Percentiles rank a stretch among this genome's conserved stretches.
Conservation (phyloP, 2,113 vertebrate genomes). For the Cochlearius cochlearius region DNA sequence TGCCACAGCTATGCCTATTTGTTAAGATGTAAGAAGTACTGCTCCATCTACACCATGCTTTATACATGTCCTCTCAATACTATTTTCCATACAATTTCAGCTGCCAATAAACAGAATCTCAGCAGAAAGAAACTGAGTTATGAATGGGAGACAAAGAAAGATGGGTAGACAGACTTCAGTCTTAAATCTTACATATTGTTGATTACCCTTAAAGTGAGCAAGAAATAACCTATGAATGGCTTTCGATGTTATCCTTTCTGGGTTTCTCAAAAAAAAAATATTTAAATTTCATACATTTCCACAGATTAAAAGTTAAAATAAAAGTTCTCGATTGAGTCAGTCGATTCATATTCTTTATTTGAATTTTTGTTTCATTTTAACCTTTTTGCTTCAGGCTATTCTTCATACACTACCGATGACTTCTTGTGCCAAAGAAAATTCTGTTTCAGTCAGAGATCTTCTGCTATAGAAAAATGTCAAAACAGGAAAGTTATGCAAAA, state of each 20-base stretch:
- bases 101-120: neutral
- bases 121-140: neutral
- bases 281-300: neutral
- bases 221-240: neutral
- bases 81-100: neutral
- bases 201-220: neutral
- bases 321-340: neutral
- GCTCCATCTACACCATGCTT: neutral
- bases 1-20: neutral
- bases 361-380: neutral
- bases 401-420: neutral
- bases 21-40: neutral
- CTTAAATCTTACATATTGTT: neutral
- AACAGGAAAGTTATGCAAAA: neutral
- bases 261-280: neutral
- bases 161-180: neutral
- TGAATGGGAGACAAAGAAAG: neutral
- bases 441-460: neutral
- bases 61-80: neutral
- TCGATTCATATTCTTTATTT: neutral
- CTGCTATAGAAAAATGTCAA: neutral
- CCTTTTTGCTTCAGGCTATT: rapidly evolving
- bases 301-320: neutral
- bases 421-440: neutral
- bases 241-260: neutral